Evolutionary conservation across 2,113 vertebrate species (phyloP), one percentile per base, ranked within the genome.

Genomic region (Calyptommatus sinebrachiatus): DNA sequence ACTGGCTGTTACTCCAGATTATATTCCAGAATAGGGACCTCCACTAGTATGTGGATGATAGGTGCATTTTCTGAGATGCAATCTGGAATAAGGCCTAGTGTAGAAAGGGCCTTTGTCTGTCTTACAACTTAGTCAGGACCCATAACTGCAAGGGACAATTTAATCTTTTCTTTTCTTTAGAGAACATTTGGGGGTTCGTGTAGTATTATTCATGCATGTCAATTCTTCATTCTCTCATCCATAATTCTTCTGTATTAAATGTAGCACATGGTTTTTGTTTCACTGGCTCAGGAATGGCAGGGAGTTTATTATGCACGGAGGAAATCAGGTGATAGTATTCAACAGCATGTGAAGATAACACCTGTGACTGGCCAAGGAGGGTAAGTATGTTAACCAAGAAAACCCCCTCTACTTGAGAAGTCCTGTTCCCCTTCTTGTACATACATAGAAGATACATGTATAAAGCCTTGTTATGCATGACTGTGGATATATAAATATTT

Each of bases 341-440:
- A 98, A 72, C 98, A 99, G 79, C 96, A 99, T 0, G 98, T 98
- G 90, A 97, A 96, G 94, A 98, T 99, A 87, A 96, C 95, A 7
- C 98, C 98, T 1, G 97, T 99, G 82, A 91, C 96, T 0, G 97
- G 97, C 77, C 98, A 99, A 91, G 98, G 98, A 96, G 97, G 98
- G 98, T 99, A 91, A 97, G 94, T 86, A 57, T 57, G 1, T 82
- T 69, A 53, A 78, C n/a, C 2, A 0, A 72, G 9, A 46, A 70
- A 53, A 18, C n/a, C 12, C 12, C 8, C 29, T 45, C 8, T 45
- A 35, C n/a, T 41, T 62, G 21, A 73, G 24, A 16, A 57, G 18
- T 5, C 14, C 12, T 9, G 2, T 31, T 62, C 35, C 35, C 22
- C 8, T 22, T 62, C 11, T 75, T 41, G 26, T 53, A 24, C 28